phyloP scores from a whole-genome alignment of 64 coral and sea anemone genomes.

The Orbicella faveolata region DNA sequence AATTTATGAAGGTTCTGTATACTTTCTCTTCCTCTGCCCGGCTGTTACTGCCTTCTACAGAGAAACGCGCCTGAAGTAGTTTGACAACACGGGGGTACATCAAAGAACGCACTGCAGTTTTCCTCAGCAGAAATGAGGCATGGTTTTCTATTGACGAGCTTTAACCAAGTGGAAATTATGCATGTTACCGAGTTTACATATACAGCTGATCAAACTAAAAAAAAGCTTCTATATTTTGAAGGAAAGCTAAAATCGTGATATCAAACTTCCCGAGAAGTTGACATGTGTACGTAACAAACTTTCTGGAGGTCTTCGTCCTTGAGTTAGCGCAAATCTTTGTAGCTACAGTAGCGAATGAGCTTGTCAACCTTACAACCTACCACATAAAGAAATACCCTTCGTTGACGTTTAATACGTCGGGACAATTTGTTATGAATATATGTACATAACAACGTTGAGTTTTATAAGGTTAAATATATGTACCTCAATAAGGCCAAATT shows the following conservation, averaged over 20 bases:
- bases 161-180: too few species aligned
- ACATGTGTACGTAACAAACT: not conserved
- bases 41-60: not conserved
- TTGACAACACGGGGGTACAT: slow-evolving; percentile 5
- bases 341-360: too few species aligned
- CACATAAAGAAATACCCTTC: too few species aligned
- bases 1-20: slow-evolving; percentile 21
- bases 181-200: too few species aligned
- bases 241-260: not conserved
- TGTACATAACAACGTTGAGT: too few species aligned
- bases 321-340: too few species aligned
- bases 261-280: not conserved
- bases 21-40: slow-evolving; percentile 12
- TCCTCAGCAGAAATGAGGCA: not conserved
- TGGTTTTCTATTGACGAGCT: not conserved
- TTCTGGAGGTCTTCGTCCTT: not conserved
- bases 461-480: not conserved
- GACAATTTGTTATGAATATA: too few species aligned
- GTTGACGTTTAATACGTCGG: too few species aligned
- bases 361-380: too few species aligned
- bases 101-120: slow-evolving; percentile 1
- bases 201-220: not conserved
- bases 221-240: not conserved
- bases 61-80: not conserved
- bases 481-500: slow-evolving; percentile 29